A percentile compares a stretch with the other conserved stretches of the same genome.
Evolutionary conservation across 2,113 vertebrate species (phyloP).

Genomic region (Promerops cafer): DNA sequence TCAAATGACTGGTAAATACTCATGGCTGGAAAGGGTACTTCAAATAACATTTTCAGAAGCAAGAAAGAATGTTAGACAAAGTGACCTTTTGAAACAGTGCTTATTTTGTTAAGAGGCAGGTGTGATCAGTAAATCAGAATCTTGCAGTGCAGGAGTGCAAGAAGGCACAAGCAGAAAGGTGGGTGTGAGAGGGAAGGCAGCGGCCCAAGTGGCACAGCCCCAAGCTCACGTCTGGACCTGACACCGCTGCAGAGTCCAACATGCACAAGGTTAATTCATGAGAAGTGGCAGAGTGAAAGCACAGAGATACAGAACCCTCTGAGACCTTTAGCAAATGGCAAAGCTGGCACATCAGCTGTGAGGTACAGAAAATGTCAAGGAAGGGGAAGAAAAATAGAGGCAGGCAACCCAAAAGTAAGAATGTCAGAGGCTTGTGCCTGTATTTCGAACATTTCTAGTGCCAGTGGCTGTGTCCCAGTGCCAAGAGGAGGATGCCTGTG

Average conservation of each 20-base stretch:
- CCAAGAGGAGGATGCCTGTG: not conserved
- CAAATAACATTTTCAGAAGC: not conserved
- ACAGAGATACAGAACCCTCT: not conserved
- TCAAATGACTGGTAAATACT: not conserved
- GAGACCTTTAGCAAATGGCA: not conserved
- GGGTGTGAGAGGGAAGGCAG: not conserved
- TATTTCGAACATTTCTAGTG: accelerated
- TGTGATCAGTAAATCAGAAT: not conserved
- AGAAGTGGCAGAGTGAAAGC: not conserved
- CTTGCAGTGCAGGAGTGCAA: not conserved
- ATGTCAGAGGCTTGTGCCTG: not conserved
- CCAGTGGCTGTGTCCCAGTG: not conserved
- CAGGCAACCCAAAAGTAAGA: not conserved
- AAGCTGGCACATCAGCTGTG: not conserved
- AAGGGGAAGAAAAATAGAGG: not conserved
- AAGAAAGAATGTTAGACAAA: not conserved
- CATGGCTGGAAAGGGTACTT: not conserved
- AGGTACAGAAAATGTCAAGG: not conserved
- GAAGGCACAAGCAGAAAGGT: not conserved
- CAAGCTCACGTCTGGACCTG: not conserved
- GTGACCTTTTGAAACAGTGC: not conserved
- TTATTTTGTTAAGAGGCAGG: not conserved
- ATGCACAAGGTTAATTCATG: not conserved
- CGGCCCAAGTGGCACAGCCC: not conserved
- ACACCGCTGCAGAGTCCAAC: not conserved